Percentiles rank a stretch among this genome's conserved stretches.
Conservation (phyloP, 2,888 invertebrate genomes). For the Serrognathus titanus region DNA sequence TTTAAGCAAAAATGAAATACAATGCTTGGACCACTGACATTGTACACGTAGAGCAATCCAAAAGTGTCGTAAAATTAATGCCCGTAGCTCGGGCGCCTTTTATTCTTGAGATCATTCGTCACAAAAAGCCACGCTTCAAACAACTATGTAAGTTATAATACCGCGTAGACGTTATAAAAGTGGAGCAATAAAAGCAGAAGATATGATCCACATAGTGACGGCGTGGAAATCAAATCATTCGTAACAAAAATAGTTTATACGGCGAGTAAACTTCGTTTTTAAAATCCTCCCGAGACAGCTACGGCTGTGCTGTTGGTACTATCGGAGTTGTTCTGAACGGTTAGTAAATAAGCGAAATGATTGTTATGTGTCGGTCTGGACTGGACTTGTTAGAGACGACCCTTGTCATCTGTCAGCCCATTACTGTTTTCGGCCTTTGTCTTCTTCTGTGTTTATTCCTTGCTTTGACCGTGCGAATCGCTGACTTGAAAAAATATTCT, state of each 20-base stretch:
- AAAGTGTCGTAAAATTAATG: too few relatives aligned
- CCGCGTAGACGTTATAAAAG: neutral
- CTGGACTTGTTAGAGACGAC: constrained; percentile 20
- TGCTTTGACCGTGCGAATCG: too few relatives aligned
- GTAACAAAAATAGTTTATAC: neutral
- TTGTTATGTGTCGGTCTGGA: constrained; percentile 19
- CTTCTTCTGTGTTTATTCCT: too few relatives aligned
- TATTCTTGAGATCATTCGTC: too few relatives aligned
- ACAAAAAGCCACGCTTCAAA: too few relatives aligned
- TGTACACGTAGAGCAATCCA: too few relatives aligned
- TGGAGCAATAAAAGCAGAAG: neutral
- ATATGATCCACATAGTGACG: neutral
- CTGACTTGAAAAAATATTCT: too few relatives aligned
- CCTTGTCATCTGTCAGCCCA: constrained; percentile 20
- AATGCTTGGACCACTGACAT: too few relatives aligned
- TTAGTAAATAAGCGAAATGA: constrained; percentile 20
- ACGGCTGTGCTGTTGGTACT: neutral
- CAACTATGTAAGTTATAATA: too few relatives aligned
- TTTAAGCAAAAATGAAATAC: too few relatives aligned
- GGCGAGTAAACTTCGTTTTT: neutral
- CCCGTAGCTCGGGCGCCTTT: too few relatives aligned
- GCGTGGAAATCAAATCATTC: neutral
- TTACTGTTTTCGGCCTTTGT: constrained; percentile 10
- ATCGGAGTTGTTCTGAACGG: constrained; percentile 10
- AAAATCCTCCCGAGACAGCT: neutral